Percentiles rank a stretch among this genome's conserved stretches.
Evolutionary conservation across 2,113 vertebrate species (phyloP).

Genomic region (Notothenia coriiceps): DNA sequence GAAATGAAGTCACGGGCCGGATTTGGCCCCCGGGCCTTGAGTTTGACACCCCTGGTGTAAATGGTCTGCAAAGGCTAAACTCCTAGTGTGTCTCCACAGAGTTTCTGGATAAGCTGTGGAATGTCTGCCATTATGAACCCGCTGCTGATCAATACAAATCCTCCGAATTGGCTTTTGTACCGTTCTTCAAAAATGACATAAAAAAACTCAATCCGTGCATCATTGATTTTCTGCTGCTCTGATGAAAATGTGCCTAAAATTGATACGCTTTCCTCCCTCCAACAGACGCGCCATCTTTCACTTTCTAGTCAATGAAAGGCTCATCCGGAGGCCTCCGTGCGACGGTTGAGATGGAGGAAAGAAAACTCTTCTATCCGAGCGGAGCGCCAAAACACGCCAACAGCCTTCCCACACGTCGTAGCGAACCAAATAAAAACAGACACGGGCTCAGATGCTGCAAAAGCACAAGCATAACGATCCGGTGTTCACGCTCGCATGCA

Average conservation of each 20-base stretch:
- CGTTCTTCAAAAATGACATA: constrained; percentile 8
- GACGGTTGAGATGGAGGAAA: constrained; percentile 39
- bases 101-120: neutral
- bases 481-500: constrained; percentile 12
- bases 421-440: constrained; percentile 45
- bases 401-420: constrained; percentile 55
- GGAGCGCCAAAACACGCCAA: constrained; percentile 33
- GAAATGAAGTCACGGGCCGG: too few relatives aligned
- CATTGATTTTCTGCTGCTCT: constrained; percentile 57
- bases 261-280: constrained; percentile 10
- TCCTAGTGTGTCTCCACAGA: neutral
- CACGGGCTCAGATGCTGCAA: constrained; percentile 18
- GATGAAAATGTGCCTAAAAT: constrained; percentile 36
- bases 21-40: too few relatives aligned
- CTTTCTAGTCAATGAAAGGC: constrained; percentile 48
- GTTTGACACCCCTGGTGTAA: too few relatives aligned
- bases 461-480: constrained; percentile 50
- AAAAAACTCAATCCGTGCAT: constrained; percentile 26
- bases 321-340: constrained; percentile 25
- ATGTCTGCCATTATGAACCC: neutral
- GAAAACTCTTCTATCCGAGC: constrained; percentile 18
- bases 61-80: neutral
- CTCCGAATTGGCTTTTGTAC: constrained; percentile 14
- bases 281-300: constrained; percentile 25
- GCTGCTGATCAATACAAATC: constrained; percentile 5